Percentiles rank a stretch among this genome's conserved stretches.
Conservation (phyloP, 30 jellyfish, hydroid and myxozoan genomes). For the Aurelia coerulea region DNA sequence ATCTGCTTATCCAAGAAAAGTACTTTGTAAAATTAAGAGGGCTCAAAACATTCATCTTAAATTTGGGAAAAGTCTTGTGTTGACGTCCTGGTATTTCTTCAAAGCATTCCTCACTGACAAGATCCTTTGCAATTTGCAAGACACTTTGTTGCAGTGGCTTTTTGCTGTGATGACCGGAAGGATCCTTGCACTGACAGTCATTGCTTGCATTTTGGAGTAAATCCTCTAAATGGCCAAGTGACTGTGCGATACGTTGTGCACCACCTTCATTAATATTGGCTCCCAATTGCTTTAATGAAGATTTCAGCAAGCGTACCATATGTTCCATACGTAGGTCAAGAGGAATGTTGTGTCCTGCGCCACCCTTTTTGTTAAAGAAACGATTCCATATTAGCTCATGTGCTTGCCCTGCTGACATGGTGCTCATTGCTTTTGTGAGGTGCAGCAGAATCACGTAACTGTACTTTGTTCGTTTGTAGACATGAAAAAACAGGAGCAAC, state of each 20-base stretch:
- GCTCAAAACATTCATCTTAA: no score
- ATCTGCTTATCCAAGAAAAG: no score
- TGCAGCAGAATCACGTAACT: not conserved
- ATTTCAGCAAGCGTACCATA: no score
- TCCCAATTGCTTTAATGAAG: not conserved
- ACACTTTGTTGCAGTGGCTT: not conserved
- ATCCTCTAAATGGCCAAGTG: not conserved
- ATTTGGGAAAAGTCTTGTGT: no score
- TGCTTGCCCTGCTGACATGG: not conserved
- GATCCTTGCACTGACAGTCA: not conserved
- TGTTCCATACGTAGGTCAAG: no score
- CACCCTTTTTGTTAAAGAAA: not conserved
- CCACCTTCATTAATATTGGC: not conserved
- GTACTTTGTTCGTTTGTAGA: not conserved
- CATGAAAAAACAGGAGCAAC: not conserved
- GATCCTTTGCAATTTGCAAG: not conserved
- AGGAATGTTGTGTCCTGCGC: not conserved
- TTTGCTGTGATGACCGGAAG: constrained; percentile 4
- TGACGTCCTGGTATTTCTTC: no score
- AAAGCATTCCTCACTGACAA: not conserved
- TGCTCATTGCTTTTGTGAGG: not conserved
- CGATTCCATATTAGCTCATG: constrained; percentile 10
- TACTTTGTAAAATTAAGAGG: no score
- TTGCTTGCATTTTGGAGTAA: not conserved
- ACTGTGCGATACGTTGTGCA: constrained; percentile 5